Evolutionary conservation across 2,888 invertebrate species (phyloP).

Genomic region (Acanthosoma haemorrhoidale): DNA sequence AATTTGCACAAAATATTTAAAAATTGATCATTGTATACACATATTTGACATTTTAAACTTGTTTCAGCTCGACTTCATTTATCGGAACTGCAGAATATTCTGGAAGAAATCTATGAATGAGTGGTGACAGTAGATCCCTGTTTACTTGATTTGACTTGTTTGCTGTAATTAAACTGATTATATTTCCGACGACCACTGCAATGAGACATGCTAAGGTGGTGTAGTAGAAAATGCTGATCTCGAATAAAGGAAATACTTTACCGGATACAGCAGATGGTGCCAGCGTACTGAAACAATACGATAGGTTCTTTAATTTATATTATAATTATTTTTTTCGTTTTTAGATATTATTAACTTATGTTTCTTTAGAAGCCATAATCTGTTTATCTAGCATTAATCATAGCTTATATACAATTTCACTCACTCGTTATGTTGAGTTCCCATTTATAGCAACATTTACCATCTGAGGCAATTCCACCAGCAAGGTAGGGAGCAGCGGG

Average conservation of each 20-base stretch:
- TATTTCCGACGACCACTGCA: slow-evolving; percentile 55
- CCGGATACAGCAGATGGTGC: not conserved
- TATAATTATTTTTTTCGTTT: too few species aligned
- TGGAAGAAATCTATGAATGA: slow-evolving; percentile 50
- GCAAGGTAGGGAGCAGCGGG: too few species aligned
- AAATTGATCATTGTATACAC: too few species aligned
- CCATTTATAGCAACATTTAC: too few species aligned
- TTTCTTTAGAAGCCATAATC: too few species aligned
- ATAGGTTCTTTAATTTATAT: too few species aligned
- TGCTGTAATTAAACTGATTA: slow-evolving; percentile 57
- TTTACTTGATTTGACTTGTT: slow-evolving; percentile 54
- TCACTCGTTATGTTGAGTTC: too few species aligned
- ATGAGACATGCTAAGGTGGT: slow-evolving; percentile 44
- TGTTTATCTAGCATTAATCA: too few species aligned
- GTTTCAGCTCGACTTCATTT: not conserved
- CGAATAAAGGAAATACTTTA: not conserved
- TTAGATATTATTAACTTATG: too few species aligned
- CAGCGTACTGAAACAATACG: not conserved
- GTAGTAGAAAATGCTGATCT: not conserved
- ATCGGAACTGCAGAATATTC: not conserved
- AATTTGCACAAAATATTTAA: too few species aligned
- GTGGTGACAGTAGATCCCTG: slow-evolving; percentile 56
- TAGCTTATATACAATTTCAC: too few species aligned
- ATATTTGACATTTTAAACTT: not conserved
- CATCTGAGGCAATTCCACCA: too few species aligned